A percentile compares a stretch with the other conserved stretches of the same genome.
phyloP scores from a whole-genome alignment of 2,797 vertebrate species.

The Nannoperca australis region DNA sequence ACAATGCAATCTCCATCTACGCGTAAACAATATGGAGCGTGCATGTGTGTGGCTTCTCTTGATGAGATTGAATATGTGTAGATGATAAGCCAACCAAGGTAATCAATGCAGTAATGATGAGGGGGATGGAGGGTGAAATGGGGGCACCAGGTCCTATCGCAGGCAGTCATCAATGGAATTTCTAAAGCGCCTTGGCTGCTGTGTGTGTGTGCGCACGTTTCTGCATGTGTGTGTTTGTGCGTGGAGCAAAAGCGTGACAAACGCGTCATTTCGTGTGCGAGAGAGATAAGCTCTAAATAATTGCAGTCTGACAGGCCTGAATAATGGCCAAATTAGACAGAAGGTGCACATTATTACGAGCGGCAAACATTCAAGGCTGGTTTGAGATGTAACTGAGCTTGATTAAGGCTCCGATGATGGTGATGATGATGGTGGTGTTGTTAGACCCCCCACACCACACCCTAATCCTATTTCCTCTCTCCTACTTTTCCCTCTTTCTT shows the following conservation, averaged over 20 bases:
- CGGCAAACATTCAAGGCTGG: constrained; percentile 75
- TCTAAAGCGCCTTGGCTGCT: constrained; percentile 63
- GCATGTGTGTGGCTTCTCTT: constrained; percentile 56
- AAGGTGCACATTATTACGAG: constrained; percentile 83
- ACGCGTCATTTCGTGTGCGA: constrained; percentile 84
- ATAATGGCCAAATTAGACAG: constrained; percentile 88
- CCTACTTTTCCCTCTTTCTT: constrained; percentile 27
- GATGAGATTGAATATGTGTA: constrained; percentile 79
- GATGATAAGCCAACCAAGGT: constrained; percentile 78
- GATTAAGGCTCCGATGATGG: constrained; percentile 73
- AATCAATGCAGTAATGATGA: constrained; percentile 83
- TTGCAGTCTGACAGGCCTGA: constrained; percentile 87
- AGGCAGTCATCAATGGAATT: constrained; percentile 80
- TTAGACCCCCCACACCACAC: constrained; percentile 14
- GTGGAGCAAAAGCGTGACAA: constrained; percentile 82
- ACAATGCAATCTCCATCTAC: constrained; percentile 79
- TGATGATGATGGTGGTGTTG: constrained; percentile 48
- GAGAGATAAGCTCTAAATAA: constrained; percentile 89
- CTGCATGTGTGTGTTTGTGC: constrained; percentile 54
- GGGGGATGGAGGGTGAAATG: constrained; percentile 3
- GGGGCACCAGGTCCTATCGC: constrained; percentile 66
- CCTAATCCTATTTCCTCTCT: constrained; percentile 57
- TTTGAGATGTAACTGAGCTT: constrained; percentile 74
- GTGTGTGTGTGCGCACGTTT: constrained; percentile 12
- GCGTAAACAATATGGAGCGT: constrained; percentile 66